Conservation (phyloP, 2,113 vertebrate genomes). For the Seriola rivoliana region DNA sequence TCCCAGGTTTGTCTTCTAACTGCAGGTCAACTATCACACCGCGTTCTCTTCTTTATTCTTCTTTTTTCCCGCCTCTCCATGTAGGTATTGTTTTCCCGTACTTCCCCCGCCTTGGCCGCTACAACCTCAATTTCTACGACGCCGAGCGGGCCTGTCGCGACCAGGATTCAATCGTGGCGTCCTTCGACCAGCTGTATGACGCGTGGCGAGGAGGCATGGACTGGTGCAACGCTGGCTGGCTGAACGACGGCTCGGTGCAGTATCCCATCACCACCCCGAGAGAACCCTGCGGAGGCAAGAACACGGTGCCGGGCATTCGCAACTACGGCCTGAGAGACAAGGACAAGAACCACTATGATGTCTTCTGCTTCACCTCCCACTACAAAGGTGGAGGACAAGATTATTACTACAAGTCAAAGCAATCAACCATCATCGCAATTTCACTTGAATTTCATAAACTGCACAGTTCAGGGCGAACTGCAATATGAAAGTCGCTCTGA, state of each 20-base stretch:
- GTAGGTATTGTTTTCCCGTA: slow-evolving; percentile 94
- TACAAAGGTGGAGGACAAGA: slow-evolving; percentile 87
- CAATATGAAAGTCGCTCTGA: too few relatives aligned
- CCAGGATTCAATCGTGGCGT: slow-evolving; percentile 93
- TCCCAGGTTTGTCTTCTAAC: neutral
- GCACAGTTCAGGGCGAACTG: too few relatives aligned
- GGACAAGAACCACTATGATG: slow-evolving; percentile 92
- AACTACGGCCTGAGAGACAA: slow-evolving; percentile 96
- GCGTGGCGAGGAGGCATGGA: slow-evolving; percentile 94
- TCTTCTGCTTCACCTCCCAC: slow-evolving; percentile 98
- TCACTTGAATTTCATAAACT: too few relatives aligned
- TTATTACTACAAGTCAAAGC: too few relatives aligned
- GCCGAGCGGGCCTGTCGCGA: slow-evolving; percentile 89
- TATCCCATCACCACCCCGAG: slow-evolving; percentile 95
- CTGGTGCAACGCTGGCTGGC: slow-evolving; percentile 99
- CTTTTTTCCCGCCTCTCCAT: neutral
- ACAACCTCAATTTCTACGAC: slow-evolving; percentile 94
- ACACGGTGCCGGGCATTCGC: slow-evolving; percentile 91
- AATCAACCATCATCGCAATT: too few relatives aligned
- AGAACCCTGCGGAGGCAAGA: slow-evolving; percentile 93
- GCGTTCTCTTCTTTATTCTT: neutral
- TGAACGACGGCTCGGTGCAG: slow-evolving; percentile 93
- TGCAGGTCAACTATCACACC: neutral
- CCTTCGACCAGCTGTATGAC: slow-evolving; percentile 93
- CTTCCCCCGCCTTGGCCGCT: slow-evolving; percentile 91